Base-by-base conservation (phyloP, 53 echinoderm and acorn worm species). In the Antedon mediterranea region DNA sequence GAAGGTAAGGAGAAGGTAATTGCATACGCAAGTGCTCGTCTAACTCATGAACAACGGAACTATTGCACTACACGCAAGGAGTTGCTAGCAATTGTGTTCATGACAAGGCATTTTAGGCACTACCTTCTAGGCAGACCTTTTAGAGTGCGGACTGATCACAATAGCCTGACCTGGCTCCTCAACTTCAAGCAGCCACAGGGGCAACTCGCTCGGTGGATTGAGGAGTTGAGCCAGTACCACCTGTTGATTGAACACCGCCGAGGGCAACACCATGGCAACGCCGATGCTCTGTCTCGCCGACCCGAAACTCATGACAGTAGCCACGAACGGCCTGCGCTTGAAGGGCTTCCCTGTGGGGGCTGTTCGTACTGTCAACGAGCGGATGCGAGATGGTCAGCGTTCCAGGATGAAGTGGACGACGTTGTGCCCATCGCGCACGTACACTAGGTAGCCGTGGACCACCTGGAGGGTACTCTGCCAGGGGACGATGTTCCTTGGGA, bases 1-100 rank as follows among this genome's bases (percentile, higher is more conserved):
- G 32, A 78, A 30, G 78, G 73, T 31, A 43, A 78, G 30, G 80
- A 79, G 88, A n/a, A n/a, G n/a, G n/a, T n/a, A n/a, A n/a, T n/a
- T n/a, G n/a, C n/a, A n/a, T n/a, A n/a, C n/a, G n/a, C 57, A 0
- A 87, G 84, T 32, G 23, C 14, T 3, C 74, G 37, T 5, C 33
- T 84, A 2, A 43, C 84, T 3, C 0, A 34, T 33, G 84, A 84
- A 43, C 84, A 43, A 71, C 43, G 79, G 31, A 34, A 71, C 28
- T 79, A 79, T 57, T 72, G 79, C 32, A 71, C 71, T 15, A 79
- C 79, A 71, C 79, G n/a, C n/a, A n/a, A n/a, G n/a, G n/a, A n/a
- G n/a, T n/a, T n/a, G n/a, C n/a, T n/a, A n/a, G n/a, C n/a, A 7
- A 15, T 79, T 11, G 71, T 79, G 28, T 29, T 71, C 57, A 20